Evolutionary conservation across 2,797 vertebrate species (phyloP), one percentile per base, ranked within the genome.

Genomic region (Remorina albescens): DNA sequence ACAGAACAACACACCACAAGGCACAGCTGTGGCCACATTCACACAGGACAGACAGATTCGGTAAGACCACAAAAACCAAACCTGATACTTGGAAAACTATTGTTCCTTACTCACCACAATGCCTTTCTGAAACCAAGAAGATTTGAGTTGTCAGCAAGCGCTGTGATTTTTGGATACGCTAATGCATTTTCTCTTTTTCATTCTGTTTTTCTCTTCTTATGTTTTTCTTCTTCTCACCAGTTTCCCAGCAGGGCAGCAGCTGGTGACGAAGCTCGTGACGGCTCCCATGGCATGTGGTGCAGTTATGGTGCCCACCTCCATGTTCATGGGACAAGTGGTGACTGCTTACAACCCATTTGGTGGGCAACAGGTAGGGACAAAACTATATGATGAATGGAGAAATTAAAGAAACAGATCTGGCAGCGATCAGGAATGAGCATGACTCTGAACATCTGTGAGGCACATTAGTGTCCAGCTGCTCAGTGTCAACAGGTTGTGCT

Each of bases 291-390:
- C 97, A 0, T 99, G 97, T 71, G 95, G 98, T 28, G 93, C 97
- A 0, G 97, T 99, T 41, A 98, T 99, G 98, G 98, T 99, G 61
- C 98, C 98, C n/a, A 98, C 97, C 32, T 97, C 97, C 23, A 98
- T 99, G 98, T 97, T 99, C 32, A 98, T 99, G 98, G 96, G 98
- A 18, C 98, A 98, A 86, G 97, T 98, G 87, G 96, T 99, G 82
- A 98, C 98, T 0, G 96, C 98, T 8, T 98, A 98, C 78, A 95
- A 95, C 81, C 92, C 97, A 0, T 95, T 95, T 62, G 89, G 91
- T 34, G 88, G 88, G 30, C 93, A 94, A 56, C 93, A 93, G 86
- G 93, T 94, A 84, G 75, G 41, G 28, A 66, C 42, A 37, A 42
- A 62, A 16, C 49, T 6, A 2, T 46, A 34, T 30, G 50, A 77